Evolutionary conservation across 2,113 vertebrate species (phyloP).

Genomic region (Nothoprocta perdicaria): DNA sequence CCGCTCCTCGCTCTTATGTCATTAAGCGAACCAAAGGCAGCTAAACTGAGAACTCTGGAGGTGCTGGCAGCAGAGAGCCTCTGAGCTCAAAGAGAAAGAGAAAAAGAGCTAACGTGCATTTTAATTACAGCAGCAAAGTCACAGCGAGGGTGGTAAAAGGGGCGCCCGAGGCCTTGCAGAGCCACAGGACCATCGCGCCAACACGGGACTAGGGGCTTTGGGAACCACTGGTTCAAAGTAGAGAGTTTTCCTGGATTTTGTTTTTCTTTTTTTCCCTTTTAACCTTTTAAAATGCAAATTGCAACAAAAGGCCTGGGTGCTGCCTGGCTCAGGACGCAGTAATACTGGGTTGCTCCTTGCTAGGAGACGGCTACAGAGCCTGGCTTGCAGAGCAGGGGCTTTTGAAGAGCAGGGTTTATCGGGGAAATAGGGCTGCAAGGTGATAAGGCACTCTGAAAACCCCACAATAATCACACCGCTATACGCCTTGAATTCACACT

Average conservation of each 20-base stretch:
- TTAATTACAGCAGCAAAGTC: not conserved
- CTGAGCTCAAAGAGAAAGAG: not conserved
- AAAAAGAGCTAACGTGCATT: conserved; percentile 12
- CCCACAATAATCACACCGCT: conserved; percentile 24
- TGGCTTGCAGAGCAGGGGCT: not conserved
- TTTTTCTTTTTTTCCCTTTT: too few relatives aligned
- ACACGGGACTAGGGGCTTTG: accelerated
- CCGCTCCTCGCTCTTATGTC: conserved; percentile 18
- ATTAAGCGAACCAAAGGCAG: conserved; percentile 49
- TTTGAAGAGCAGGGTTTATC: conserved; percentile 46
- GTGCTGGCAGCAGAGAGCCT: conserved; percentile 51
- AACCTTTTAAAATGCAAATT: not conserved
- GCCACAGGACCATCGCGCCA: accelerated
- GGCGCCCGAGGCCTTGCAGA: not conserved
- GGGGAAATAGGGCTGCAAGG: conserved; percentile 27
- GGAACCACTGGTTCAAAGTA: too few relatives aligned
- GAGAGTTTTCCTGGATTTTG: not conserved
- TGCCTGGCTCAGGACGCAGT: accelerated
- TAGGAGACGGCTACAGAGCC: accelerated
- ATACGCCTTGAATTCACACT: conserved; percentile 13
- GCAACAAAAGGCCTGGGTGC: not conserved
- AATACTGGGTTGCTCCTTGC: not conserved
- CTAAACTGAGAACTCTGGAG: conserved; percentile 54
- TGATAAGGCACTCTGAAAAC: conserved; percentile 45
- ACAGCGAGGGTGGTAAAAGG: not conserved